phyloP scores from a whole-genome alignment of 30 jellyfish, hydroid and myxozoan species.

The Clytia hemisphaerica region DNA sequence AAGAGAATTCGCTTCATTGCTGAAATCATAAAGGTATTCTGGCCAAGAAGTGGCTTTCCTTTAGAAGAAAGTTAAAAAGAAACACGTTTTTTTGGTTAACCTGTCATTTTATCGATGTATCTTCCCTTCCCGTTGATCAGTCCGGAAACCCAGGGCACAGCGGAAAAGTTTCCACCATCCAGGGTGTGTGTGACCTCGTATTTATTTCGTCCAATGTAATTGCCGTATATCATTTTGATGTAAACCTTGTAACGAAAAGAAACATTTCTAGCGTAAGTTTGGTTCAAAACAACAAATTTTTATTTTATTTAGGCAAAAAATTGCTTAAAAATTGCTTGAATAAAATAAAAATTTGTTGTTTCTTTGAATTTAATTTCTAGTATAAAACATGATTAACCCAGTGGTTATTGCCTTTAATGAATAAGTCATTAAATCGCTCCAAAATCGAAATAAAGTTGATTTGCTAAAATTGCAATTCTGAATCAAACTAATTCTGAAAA shows the following conservation, averaged over 20 bases:
- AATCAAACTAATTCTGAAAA: no score
- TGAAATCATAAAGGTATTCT: neutral
- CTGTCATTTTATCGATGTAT: conserved; percentile 40
- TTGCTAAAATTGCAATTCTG: no score
- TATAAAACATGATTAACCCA: no score
- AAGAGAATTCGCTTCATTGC: neutral
- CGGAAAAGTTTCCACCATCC: conserved; percentile 88
- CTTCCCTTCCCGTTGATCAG: conserved; percentile 48
- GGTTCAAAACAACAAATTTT: no score
- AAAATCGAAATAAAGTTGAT: no score
- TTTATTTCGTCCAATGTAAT: conserved; percentile 60
- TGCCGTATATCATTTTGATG: conserved; percentile 83
- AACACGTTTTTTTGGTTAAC: neutral
- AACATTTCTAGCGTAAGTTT: neutral
- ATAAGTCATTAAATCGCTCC: no score
- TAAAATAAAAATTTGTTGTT: no score
- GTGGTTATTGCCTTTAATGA: no score
- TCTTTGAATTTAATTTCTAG: no score
- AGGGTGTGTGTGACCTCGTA: conserved; percentile 75
- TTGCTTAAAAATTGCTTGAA: no score
- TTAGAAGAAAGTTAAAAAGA: neutral
- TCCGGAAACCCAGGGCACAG: conserved; percentile 60
- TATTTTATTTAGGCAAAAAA: no score
- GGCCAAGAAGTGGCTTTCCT: neutral
- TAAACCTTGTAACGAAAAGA: conserved; percentile 54